Evolutionary conservation across 2,888 invertebrate genomes (phyloP).

Genomic region (Polyploca ridens): DNA sequence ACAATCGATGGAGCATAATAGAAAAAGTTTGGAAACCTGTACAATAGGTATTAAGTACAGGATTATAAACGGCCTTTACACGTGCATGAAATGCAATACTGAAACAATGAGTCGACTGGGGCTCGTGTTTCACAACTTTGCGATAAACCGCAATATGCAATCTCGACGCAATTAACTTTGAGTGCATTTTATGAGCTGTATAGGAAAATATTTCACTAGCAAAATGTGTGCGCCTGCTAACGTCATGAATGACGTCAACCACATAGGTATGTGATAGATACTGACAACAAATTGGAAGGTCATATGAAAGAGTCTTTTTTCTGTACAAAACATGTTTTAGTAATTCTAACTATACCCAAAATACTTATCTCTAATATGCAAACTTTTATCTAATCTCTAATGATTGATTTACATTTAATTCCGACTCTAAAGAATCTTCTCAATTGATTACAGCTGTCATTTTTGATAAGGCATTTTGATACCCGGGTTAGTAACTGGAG

Average conservation of each 20-base stretch:
- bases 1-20: too few relatives aligned
- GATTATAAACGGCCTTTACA: slow-evolving; percentile 30
- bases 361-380: not conserved
- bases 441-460: not conserved
- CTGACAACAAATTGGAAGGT: not conserved
- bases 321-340: not conserved
- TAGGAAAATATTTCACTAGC: not conserved
- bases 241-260: slow-evolving; percentile 2
- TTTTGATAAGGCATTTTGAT: not conserved
- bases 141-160: slow-evolving; percentile 50
- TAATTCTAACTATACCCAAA: not conserved
- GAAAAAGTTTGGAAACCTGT: not conserved
- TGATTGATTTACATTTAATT: slow-evolving; percentile 3
- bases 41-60: slow-evolving; percentile 14
- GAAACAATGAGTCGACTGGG: slow-evolving; percentile 34
- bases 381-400: not conserved
- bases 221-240: not conserved
- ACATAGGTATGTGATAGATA: not conserved
- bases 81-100: slow-evolving; percentile 34
- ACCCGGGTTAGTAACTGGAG: not conserved
- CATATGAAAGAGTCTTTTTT: not conserved
- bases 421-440: not conserved
- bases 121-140: slow-evolving; percentile 39
- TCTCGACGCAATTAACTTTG: slow-evolving; percentile 38
- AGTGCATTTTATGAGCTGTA: slow-evolving; percentile 1